Conservation (phyloP, 64 coral and sea anemone genomes). For the Porites australiensis region DNA sequence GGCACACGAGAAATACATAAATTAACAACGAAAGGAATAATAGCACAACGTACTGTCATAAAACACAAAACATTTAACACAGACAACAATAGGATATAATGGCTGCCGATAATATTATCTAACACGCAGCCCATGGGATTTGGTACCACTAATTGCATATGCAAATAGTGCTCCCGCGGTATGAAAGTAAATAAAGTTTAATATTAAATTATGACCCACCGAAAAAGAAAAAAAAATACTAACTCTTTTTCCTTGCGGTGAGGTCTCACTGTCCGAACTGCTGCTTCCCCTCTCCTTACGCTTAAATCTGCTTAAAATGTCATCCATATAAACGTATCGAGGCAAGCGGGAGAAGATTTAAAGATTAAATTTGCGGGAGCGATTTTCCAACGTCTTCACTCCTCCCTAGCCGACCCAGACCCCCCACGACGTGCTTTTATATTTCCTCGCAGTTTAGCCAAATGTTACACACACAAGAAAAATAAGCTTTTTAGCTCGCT, state of each 20-base stretch:
- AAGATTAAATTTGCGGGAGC: not conserved
- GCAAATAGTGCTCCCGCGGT: not conserved
- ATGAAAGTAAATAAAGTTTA: too few species aligned
- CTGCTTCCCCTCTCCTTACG: not conserved
- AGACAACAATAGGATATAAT: not conserved
- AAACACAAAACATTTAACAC: not conserved
- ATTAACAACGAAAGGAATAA: not conserved
- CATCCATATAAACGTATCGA: not conserved
- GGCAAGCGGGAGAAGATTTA: not conserved
- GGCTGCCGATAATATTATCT: conserved; percentile 6
- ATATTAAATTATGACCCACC: too few species aligned
- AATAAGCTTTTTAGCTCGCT: too few species aligned
- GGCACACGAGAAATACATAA: too few species aligned
- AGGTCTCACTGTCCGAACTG: not conserved
- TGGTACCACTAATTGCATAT: not conserved
- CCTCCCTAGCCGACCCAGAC: not conserved
- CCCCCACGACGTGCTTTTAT: too few species aligned
- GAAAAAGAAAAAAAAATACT: not conserved
- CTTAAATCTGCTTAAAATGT: not conserved
- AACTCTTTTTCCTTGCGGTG: not conserved
- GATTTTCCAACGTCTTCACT: not conserved
- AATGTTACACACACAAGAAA: too few species aligned
- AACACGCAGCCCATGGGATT: not conserved
- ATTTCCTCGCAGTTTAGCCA: too few species aligned
- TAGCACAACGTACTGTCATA: not conserved